A percentile compares a stretch with the other conserved stretches of the same genome.
phyloP scores from a whole-genome alignment of 2,888 invertebrate species.

The Arge pagana region DNA sequence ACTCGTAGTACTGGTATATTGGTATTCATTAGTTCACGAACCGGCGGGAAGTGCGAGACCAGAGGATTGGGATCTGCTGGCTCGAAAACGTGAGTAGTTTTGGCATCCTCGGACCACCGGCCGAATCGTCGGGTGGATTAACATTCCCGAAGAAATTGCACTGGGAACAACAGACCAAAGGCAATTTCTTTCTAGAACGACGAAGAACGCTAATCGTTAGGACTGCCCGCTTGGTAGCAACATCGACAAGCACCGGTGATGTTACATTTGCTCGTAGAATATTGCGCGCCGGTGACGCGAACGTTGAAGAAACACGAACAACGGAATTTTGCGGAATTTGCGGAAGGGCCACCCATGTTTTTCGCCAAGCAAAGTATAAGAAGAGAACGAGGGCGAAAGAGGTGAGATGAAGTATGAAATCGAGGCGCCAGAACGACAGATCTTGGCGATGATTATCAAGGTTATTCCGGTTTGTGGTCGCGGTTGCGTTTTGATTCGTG shows the following conservation, averaged over 20 bases:
- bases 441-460: slow-evolving; percentile 30
- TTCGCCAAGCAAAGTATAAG: background rate
- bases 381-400: slow-evolving; percentile 9
- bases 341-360: too few relatives aligned
- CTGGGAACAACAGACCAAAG: slow-evolving; percentile 29
- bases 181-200: slow-evolving; percentile 15
- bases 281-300: background rate
- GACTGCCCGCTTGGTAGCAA: slow-evolving; percentile 30
- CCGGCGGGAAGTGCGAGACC: slow-evolving; percentile 7
- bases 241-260: slow-evolving; percentile 36
- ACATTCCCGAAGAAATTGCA: slow-evolving; percentile 53
- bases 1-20: slow-evolving; percentile 8
- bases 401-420: slow-evolving; percentile 28
- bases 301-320: background rate
- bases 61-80: slow-evolving; percentile 32
- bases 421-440: slow-evolving; percentile 13
- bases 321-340: too few relatives aligned
- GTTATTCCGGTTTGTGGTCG: slow-evolving; percentile 29
- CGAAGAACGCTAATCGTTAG: background rate
- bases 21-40: slow-evolving; percentile 2
- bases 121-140: slow-evolving; percentile 42
- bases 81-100: slow-evolving; percentile 42
- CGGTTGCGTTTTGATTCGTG: slow-evolving; percentile 45
- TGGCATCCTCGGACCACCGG: slow-evolving; percentile 46
- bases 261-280: background rate